Base-by-base conservation (phyloP, 2,888 invertebrate species). In the Cryptus viduatorius region DNA sequence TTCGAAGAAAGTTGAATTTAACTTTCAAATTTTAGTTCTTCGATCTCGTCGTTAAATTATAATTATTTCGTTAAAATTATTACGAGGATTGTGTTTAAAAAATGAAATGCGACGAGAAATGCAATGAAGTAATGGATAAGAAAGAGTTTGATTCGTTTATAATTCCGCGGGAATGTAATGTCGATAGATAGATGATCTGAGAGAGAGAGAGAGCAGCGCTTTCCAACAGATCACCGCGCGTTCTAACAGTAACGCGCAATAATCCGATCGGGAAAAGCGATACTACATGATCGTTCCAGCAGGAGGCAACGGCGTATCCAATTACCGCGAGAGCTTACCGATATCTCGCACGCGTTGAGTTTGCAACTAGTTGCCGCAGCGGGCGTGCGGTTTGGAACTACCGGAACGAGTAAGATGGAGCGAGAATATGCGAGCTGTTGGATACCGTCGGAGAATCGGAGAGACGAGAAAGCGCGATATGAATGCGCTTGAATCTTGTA, bases 301-400 rank as follows among this genome's bases (percentile, higher is more conserved):
- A 65, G 37, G 14, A 29, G 50, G 24, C 29, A 42, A 53, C 29
- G 61, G 69, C 69, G 61, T 82, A 73, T 79, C 78, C 78, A 82
- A 82, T 82, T 82, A 82, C 68, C 44, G 44, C 44, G 78, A 56
- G 12, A 59, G 67, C 76, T 82, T 61, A 46, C 56, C 64, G 65
- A 67, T 72, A 72, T 67, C 79, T 61, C 50, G 68, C 61, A 71
- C 77, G 76, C 76, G 71, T 65, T 37, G 44, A 69, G 71, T 71
- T 77, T 77, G 82, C 76, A 71, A 77, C 76, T 71, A 77, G 76
- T 77, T 75, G 75, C 50, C 56, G 24, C 29, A 46, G 48, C 24
- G 24, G 12, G 37, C 56, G n/a, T 56, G 24, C 7, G 68, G 53
- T 42, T 50, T 31, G 16, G 44, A 44, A 24, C 29, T 42, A 4